Percentiles rank a stretch among this genome's conserved stretches.
Evolutionary conservation across 2,888 invertebrate species (phyloP).

Genomic region (Smittia sp.): DNA sequence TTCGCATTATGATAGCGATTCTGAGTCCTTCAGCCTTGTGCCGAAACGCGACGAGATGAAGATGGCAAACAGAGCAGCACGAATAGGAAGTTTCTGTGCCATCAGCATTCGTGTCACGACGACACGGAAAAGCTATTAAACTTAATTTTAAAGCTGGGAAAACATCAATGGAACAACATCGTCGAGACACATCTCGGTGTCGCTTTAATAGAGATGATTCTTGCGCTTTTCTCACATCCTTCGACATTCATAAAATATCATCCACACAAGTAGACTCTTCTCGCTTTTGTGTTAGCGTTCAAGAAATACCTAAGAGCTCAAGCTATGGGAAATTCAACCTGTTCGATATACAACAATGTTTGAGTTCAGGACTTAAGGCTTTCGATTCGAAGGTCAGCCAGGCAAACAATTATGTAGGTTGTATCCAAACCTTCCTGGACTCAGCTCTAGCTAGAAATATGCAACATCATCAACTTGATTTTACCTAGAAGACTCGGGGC

Average conservation of each 20-base stretch:
- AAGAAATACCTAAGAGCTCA: too few relatives aligned
- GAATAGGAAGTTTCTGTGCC: background rate
- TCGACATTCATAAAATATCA: background rate
- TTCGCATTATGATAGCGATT: slow-evolving; percentile 13
- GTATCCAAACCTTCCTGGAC: too few relatives aligned
- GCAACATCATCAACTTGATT: too few relatives aligned
- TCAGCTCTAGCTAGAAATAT: too few relatives aligned
- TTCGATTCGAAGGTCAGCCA: too few relatives aligned
- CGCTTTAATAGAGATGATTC: background rate
- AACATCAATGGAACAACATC: background rate
- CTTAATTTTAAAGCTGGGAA: slow-evolving; percentile 31
- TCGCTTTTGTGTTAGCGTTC: background rate
- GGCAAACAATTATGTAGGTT: too few relatives aligned
- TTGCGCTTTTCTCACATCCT: background rate
- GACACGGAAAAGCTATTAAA: slow-evolving; percentile 30
- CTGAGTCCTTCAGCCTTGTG: background rate
- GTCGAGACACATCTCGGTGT: background rate
- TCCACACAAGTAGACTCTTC: background rate
- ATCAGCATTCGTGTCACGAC: slow-evolving; percentile 12
- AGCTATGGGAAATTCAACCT: too few relatives aligned
- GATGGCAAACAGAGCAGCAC: background rate
- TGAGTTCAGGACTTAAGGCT: too few relatives aligned
- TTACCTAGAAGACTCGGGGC: too few relatives aligned
- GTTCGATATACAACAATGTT: too few relatives aligned
- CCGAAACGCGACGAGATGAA: background rate